Base-by-base conservation (phyloP, 2,113 vertebrate genomes). In the Athene noctua region DNA sequence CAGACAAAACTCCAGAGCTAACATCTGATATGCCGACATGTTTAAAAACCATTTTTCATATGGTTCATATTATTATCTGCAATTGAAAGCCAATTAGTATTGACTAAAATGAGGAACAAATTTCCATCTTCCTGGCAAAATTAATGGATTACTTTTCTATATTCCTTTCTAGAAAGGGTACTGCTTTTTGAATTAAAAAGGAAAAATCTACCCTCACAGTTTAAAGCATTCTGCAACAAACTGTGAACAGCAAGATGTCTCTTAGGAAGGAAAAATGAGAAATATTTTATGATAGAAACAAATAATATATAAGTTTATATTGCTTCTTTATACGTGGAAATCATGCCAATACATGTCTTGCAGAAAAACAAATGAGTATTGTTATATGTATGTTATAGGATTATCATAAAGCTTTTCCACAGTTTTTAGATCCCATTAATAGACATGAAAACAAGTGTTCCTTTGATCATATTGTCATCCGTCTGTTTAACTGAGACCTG, bases 401-500 rank as follows among this genome's bases (percentile, higher is more conserved):
- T 89, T 86, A n/a, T 46, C 32, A 78, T 55, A 91, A 81, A 54
- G 32, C 65, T 80, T 95, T 95, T 66, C 65, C 59, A 58, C 5
- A 11, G 66, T 95, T 94, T 87, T 92, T 44, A 81, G 80, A 88
- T 61, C 46, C 40, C 73, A 55, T 89, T 82, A 90, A n/a, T 42
- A 71, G 36, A 87, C 49, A 78, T 14, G 88, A 78, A 97, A 88
- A 34, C 40, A 70, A 84, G 46, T 40, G 47, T 80, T 94, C 54
- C 80, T 90, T 94, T 97, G 95, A 82, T 84, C 92, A 83, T 47
- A 71, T 94, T 91, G 94, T 95, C 74, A 80, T 79, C 75, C 58
- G 16, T 73, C 57, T 80, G 36, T 93, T 94, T 44, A 77, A 65
- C 55, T 86, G 73, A 51, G 73, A 77, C 62, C 54, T 70, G 54